Evolutionary conservation across 2,797 vertebrate genomes (phyloP), one percentile per base, ranked within the genome.

Genomic region (Graptemys geographica): DNA sequence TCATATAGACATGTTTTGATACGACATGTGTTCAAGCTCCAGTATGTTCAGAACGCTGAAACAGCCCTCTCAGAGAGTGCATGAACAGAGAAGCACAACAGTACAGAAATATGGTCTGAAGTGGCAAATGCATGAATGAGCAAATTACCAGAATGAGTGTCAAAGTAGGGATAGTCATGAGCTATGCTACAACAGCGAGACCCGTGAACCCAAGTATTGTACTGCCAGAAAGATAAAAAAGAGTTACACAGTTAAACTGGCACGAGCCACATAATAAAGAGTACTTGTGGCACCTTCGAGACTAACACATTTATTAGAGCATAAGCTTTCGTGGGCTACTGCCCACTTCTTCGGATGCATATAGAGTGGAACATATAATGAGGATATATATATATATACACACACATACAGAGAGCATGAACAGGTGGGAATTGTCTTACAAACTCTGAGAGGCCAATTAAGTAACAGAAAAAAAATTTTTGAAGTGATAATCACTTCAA

Each of bases 41-140:
- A 84, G 3, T 12, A 55, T 80, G 16, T 79, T 88, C 81, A 88
- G 28, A 88, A 21, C 82, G 53, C 23, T 84, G 55, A 91, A 82
- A 15, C 6, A 88, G 41, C 47, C 33, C 1, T 65, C 59, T 83
- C 13, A 56, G 91, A 5, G 65, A 2, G 13, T 59, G 33, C 12
- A 59, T 0, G 8, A 93, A 86, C 0, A 79, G 2, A 1, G 90
- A 79, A 82, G 37, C 37, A 72, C 3, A 28, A 83, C n/a, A 41
- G 3, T 79, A 76, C 44, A 84, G 12, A 41, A 53, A 72, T 85
- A 53, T 1, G 2, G 33, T 55, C 55, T 52, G 65, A 11, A 74
- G 88, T 90, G 5, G 5, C 0, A 0, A 37, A 53, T 47, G 19
- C 41, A 3, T 41, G 47, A 31, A 79, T 52, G 52, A 90, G 69